phyloP scores from a whole-genome alignment of 2,888 invertebrate genomes.

The Caenorhabditis becei region DNA sequence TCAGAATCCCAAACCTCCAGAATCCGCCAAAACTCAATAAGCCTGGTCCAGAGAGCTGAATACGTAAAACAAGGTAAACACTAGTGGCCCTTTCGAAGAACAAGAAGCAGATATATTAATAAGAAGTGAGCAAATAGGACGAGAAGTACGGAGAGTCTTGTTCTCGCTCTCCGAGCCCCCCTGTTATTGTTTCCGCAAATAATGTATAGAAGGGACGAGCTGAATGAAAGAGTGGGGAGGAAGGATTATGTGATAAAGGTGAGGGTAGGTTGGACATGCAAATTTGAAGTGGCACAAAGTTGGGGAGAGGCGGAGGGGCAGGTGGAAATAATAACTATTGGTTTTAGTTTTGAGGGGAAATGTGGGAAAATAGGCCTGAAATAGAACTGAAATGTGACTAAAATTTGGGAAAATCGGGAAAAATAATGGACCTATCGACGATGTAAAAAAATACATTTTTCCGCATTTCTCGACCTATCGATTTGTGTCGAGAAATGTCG shows the following conservation, averaged over 20 bases:
- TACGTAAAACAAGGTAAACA: constrained; percentile 55
- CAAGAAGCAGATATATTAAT: constrained; percentile 54
- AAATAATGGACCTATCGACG: no score
- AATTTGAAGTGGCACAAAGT: background rate
- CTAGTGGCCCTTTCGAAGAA: constrained; percentile 6
- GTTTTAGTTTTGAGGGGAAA: no score
- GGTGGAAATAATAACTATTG: no score
- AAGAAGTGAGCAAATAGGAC: constrained; percentile 59
- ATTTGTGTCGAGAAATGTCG: no score
- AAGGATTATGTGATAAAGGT: background rate
- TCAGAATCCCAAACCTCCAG: background rate
- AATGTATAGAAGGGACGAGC: constrained; percentile 15
- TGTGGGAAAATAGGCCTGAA: no score
- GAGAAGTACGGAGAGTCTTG: constrained; percentile 16
- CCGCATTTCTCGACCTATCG: no score
- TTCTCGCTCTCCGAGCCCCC: constrained; percentile 26
- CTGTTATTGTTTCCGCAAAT: constrained; percentile 55
- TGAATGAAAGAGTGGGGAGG: background rate
- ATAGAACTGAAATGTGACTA: no score
- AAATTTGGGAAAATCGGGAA: no score
- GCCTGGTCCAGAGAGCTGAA: constrained; percentile 28
- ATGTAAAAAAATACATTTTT: no score
- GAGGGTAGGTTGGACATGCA: background rate
- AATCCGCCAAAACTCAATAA: background rate
- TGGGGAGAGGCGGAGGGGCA: no score